Evolutionary conservation across 2,797 vertebrate species (phyloP).

Genomic region (Mormyrus proboscirostris): DNA sequence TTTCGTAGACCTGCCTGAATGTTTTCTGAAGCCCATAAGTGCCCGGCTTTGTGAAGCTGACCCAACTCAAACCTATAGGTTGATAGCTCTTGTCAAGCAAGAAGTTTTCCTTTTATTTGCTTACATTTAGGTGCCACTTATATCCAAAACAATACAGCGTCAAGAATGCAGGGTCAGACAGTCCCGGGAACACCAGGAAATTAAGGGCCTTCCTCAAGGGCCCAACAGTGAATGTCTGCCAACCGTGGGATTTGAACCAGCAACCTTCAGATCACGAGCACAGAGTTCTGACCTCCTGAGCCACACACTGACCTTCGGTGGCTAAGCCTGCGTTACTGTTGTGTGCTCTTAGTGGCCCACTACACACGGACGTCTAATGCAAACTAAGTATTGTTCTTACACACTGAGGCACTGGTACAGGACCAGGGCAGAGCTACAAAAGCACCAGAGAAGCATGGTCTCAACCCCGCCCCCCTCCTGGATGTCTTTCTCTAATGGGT

Average conservation of each 20-base stretch:
- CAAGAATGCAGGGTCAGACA: neutral
- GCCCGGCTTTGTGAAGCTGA: neutral
- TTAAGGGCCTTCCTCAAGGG: neutral
- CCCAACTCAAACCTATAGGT: neutral
- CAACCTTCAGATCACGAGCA: neutral
- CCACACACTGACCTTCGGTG: neutral
- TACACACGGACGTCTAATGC: neutral
- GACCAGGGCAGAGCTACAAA: neutral
- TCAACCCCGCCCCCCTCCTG: neutral
- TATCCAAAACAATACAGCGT: neutral
- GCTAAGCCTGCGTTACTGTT: neutral
- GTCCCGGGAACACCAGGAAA: neutral
- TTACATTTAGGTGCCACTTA: neutral
- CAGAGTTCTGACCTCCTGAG: neutral
- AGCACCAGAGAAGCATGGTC: neutral
- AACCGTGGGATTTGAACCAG: neutral
- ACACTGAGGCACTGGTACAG: neutral
- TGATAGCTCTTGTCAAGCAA: neutral
- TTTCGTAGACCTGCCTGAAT: neutral
- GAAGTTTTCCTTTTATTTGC: neutral
- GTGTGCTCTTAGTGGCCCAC: neutral
- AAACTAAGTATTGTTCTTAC: neutral
- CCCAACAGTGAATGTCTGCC: neutral
- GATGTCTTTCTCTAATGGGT: neutral
- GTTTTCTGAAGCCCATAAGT: neutral